These are phyloP conservation scores for Drosophila sp. DNA, from an alignment of 1,140 invertebrate species.

Conservation along the genomic window DNA sequence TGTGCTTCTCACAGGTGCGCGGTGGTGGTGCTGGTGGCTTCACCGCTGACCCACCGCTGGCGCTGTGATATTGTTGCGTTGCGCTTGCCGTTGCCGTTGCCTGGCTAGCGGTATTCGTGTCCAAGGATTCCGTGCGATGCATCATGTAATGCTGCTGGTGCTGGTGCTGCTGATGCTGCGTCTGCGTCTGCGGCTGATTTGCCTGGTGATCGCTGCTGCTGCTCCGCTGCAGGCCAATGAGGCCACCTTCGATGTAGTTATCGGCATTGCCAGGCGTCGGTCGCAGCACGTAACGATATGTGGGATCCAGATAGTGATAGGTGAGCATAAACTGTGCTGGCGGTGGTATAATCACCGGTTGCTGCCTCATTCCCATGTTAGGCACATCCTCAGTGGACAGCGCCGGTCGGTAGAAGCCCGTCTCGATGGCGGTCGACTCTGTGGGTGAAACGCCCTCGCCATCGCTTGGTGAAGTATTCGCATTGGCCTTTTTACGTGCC, in stretches of 20 bases:
- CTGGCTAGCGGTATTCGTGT: slow-evolving; percentile 66
- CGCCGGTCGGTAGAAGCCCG: slow-evolving; percentile 87
- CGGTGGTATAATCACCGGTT: slow-evolving; percentile 80
- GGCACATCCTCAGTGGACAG: slow-evolving; percentile 90
- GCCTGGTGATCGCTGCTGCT: slow-evolving; percentile 84
- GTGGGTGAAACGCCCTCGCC: slow-evolving; percentile 84
- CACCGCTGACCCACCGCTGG: slow-evolving; percentile 17
- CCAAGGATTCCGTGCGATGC: slow-evolving; percentile 66
- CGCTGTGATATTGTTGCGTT: slow-evolving; percentile 68
- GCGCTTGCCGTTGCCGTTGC: slow-evolving; percentile 62
- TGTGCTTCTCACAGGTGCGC: slow-evolving; percentile 80
- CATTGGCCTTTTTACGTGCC: slow-evolving; percentile 89
- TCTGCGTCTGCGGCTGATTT: too few relatives aligned
- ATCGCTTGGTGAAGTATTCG: slow-evolving; percentile 86
- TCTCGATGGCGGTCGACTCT: slow-evolving; percentile 69
- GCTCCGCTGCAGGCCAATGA: slow-evolving; percentile 87
- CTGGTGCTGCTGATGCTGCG: slow-evolving; percentile 34
- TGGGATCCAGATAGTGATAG: slow-evolving; percentile 89
- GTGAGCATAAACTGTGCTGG: slow-evolving; percentile 87
- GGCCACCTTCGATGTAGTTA: slow-evolving; percentile 86
- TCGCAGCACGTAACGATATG: slow-evolving; percentile 88
- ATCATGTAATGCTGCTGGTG: slow-evolving; percentile 59
- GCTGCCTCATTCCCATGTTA: slow-evolving; percentile 75
- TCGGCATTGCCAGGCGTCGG: slow-evolving; percentile 74
- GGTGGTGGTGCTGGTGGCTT: slow-evolving; percentile 78